Percentiles rank a stretch among this genome's conserved stretches.
Conservation (phyloP, 1,140 invertebrate genomes). For the Trichogramma pretiosum region DNA sequence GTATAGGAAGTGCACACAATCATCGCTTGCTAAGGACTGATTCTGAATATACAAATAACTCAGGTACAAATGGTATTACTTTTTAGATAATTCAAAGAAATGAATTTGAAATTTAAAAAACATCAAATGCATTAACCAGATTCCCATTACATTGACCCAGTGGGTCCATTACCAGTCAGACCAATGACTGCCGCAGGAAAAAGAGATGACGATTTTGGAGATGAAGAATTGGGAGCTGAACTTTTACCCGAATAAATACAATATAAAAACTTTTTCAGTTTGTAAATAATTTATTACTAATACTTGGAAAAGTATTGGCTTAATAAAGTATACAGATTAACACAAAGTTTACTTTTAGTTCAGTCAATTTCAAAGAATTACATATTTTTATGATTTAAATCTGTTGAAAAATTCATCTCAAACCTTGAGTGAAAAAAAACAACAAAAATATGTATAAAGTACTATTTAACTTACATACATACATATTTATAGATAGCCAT, state of each 20-base stretch:
- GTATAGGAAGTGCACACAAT: constrained; percentile 20
- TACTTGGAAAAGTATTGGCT: too few species aligned
- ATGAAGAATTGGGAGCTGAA: constrained; percentile 74
- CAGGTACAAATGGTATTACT: constrained; percentile 17
- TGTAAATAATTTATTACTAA: too few species aligned
- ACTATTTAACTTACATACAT: too few species aligned
- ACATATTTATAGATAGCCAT: too few species aligned
- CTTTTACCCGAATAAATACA: constrained; percentile 70
- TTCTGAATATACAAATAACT: constrained; percentile 25
- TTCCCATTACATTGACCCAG: constrained; percentile 61
- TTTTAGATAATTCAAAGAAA: background rate
- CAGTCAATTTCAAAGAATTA: too few species aligned
- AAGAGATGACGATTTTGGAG: constrained; percentile 69
- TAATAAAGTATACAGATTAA: too few species aligned
- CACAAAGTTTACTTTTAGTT: too few species aligned
- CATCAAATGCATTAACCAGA: constrained; percentile 40
- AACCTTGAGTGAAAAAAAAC: too few species aligned
- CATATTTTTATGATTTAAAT: too few species aligned
- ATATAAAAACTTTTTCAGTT: too few species aligned
- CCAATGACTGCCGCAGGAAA: constrained; percentile 66
- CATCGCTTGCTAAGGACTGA: constrained; percentile 18
- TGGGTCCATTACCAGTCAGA: constrained; percentile 63
- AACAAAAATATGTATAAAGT: too few species aligned
- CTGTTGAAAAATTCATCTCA: too few species aligned
- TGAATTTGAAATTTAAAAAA: constrained; percentile 6